Conservation (phyloP, 2,888 invertebrate genomes). For the Sesia apiformis region DNA sequence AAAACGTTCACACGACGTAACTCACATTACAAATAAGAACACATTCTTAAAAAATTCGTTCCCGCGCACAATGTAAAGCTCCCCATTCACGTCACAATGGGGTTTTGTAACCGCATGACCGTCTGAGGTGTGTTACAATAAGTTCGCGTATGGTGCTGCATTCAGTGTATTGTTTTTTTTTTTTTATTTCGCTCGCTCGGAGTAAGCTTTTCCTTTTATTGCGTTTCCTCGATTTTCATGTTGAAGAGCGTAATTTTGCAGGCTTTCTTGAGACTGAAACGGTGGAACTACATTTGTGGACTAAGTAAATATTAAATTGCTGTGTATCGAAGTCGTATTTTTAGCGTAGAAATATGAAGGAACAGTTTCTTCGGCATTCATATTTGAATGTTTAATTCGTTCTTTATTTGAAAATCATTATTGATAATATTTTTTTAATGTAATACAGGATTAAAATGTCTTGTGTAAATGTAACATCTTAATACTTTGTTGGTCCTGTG, state of each 20-base stretch:
- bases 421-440: no score
- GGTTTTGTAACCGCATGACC: slow-evolving; percentile 50
- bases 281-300: neutral
- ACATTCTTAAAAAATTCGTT: slow-evolving; percentile 67
- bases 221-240: slow-evolving; percentile 27
- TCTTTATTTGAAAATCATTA: no score
- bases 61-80: slow-evolving; percentile 55
- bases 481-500: no score
- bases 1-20: slow-evolving; percentile 51
- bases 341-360: neutral
- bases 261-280: slow-evolving; percentile 27
- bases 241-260: slow-evolving; percentile 25
- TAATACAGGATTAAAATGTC: no score
- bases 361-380: neutral
- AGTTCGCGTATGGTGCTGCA: slow-evolving; percentile 41
- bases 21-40: slow-evolving; percentile 49
- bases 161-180: slow-evolving; percentile 62
- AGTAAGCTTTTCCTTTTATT: slow-evolving; percentile 28
- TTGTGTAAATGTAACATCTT: no score
- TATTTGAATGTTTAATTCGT: no score
- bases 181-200: slow-evolving; percentile 36
- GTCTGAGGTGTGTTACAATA: slow-evolving; percentile 49
- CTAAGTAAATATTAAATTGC: neutral
- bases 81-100: slow-evolving; percentile 65
- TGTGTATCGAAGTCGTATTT: neutral